Evolutionary conservation across 2,888 invertebrate genomes (phyloP).

Genomic region (Leucoptera coffeella): DNA sequence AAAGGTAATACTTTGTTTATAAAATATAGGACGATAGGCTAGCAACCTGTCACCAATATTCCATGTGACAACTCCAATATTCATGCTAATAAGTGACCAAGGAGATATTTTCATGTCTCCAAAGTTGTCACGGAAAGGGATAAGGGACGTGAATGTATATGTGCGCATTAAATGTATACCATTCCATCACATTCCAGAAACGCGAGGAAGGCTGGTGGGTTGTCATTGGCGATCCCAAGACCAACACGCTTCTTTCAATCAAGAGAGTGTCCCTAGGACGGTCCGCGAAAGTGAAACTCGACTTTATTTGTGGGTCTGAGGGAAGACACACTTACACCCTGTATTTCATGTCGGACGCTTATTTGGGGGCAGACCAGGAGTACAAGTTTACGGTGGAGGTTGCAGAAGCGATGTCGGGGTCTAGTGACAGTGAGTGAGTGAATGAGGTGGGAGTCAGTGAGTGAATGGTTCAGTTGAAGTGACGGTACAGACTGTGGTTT

Average conservation of each 20-base stretch:
- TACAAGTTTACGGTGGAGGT: slow-evolving; percentile 88
- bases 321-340: slow-evolving; percentile 88
- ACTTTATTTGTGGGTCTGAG: slow-evolving; percentile 89
- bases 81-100: too few relatives aligned
- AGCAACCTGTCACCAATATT: too few relatives aligned
- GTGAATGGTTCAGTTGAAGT: too few relatives aligned
- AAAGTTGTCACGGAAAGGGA: too few relatives aligned
- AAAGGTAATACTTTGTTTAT: too few relatives aligned
- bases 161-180: too few relatives aligned
- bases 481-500: too few relatives aligned
- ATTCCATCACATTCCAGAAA: slow-evolving; percentile 50
- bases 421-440: background rate
- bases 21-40: too few relatives aligned
- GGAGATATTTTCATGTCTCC: too few relatives aligned
- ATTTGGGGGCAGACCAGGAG: slow-evolving; percentile 99
- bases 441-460: too few relatives aligned
- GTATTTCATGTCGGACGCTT: slow-evolving; percentile 99
- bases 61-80: too few relatives aligned
- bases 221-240: slow-evolving; percentile 93
- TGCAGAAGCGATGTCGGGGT: slow-evolving; percentile 33
- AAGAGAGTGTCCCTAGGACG: slow-evolving; percentile 93
- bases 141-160: too few relatives aligned
- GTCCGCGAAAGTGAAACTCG: slow-evolving; percentile 79
- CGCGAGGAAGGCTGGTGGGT: slow-evolving; percentile 97
- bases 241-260: slow-evolving; percentile 92